phyloP scores from a whole-genome alignment of 2,113 vertebrate species.

The Microcebus murinus region DNA sequence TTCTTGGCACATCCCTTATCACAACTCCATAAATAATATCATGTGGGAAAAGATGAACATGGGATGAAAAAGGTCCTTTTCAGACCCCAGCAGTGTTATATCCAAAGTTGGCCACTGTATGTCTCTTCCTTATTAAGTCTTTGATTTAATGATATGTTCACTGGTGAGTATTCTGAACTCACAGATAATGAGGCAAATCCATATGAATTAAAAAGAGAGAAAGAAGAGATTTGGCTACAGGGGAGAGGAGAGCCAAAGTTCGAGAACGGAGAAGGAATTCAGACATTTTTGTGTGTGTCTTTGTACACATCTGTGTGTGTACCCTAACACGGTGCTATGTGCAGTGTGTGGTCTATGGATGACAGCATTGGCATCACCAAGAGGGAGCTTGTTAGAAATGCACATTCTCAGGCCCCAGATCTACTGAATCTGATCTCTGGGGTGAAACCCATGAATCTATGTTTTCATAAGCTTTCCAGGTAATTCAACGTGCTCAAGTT shows the following conservation, averaged over 20 bases:
- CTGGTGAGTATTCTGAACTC: neutral
- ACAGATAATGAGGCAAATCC: conserved; percentile 27
- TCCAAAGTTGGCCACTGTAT: neutral
- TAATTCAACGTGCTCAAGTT: neutral
- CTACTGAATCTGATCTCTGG: neutral
- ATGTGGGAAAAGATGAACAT: neutral
- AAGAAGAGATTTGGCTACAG: neutral
- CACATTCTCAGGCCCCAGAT: neutral
- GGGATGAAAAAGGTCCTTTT: neutral
- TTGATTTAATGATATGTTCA: neutral
- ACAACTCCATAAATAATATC: neutral
- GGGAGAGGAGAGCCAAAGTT: neutral
- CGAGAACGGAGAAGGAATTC: neutral
- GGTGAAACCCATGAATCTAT: neutral
- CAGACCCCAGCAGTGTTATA: neutral
- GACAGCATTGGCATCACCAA: fast-evolving
- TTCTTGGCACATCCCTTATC: neutral
- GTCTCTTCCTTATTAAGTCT: neutral
- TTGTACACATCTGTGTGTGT: neutral
- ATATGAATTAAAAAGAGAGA: conserved; percentile 37
- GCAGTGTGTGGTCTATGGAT: neutral
- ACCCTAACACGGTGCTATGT: too few species aligned
- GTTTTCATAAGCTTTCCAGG: neutral
- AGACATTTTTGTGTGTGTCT: neutral
- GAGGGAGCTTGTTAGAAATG: neutral